Conservation (phyloP, 2,113 vertebrate genomes). For the Copsychus sechellarum region DNA sequence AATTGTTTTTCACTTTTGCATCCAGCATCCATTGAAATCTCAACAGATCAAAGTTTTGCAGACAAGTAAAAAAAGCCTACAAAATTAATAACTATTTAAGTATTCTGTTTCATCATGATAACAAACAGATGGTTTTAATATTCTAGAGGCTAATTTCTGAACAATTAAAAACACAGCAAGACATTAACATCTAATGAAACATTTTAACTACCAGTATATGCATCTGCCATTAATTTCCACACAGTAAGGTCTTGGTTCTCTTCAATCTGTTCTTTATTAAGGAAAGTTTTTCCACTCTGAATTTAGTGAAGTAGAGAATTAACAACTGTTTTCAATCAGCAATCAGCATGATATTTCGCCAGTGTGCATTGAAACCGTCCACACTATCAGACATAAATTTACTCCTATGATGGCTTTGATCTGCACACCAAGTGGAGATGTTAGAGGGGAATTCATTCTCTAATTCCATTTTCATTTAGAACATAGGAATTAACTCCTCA, state of each 20-base stretch:
- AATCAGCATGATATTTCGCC: slow-evolving; percentile 85
- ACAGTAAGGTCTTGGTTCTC: slow-evolving; percentile 90
- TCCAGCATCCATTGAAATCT: slow-evolving; percentile 67
- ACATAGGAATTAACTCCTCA: slow-evolving; percentile 60
- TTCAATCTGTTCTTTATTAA: slow-evolving; percentile 96
- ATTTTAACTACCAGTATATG: slow-evolving; percentile 95
- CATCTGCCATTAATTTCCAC: slow-evolving; percentile 96
- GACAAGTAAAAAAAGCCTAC: slow-evolving; percentile 72
- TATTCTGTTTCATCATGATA: slow-evolving; percentile 89
- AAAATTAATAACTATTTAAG: slow-evolving; percentile 88
- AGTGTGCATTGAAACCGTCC: slow-evolving; percentile 76
- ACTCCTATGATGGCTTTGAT: slow-evolving; percentile 80
- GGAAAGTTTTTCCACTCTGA: slow-evolving; percentile 84
- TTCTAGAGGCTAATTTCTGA: slow-evolving; percentile 97
- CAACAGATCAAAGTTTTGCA: slow-evolving; percentile 79
- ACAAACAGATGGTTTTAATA: slow-evolving; percentile 98
- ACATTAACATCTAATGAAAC: slow-evolving; percentile 99
- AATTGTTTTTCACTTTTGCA: slow-evolving; percentile 60
- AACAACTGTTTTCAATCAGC: slow-evolving; percentile 98
- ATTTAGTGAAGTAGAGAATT: slow-evolving; percentile 94
- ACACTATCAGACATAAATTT: slow-evolving; percentile 82
- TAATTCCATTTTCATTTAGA: slow-evolving; percentile 65
- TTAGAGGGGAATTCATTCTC: slow-evolving; percentile 65
- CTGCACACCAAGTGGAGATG: slow-evolving; percentile 62
- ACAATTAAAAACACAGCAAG: slow-evolving; percentile 98